Evolutionary conservation across 2,113 vertebrate species (phyloP).

Genomic region (Mormyrus iriodes): DNA sequence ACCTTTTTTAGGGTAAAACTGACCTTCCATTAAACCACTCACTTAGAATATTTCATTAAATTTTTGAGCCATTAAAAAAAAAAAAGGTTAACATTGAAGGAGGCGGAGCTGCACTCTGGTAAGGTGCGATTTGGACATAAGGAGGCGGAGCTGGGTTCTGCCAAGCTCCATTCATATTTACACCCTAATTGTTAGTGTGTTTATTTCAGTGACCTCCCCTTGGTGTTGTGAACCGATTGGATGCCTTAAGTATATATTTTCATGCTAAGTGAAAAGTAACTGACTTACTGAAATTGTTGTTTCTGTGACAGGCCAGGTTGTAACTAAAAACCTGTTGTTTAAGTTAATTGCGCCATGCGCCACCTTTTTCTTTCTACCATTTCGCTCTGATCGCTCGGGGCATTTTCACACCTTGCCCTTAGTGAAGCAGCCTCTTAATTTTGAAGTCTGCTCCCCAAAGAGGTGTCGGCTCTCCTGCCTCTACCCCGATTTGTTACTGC

Average conservation of each 20-base stretch:
- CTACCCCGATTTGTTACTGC: background rate
- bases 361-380: background rate
- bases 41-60: background rate
- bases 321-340: background rate
- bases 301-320: background rate
- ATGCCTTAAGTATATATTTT: background rate
- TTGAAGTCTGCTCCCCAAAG: background rate
- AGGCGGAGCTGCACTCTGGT: background rate
- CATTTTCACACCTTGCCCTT: background rate
- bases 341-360: background rate
- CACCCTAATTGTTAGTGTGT: background rate
- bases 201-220: background rate
- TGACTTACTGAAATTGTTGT: background rate
- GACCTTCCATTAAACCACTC: background rate
- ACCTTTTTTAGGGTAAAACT: background rate
- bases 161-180: background rate
- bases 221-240: background rate
- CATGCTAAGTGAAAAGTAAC: background rate
- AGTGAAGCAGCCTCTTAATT: background rate
- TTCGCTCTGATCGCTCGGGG: background rate
- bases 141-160: background rate
- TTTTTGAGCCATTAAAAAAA: background rate
- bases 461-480: background rate
- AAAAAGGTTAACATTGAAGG: background rate
- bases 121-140: background rate